Evolutionary conservation across 2,113 vertebrate genomes (phyloP).

Genomic region (Pterocles burchelli): DNA sequence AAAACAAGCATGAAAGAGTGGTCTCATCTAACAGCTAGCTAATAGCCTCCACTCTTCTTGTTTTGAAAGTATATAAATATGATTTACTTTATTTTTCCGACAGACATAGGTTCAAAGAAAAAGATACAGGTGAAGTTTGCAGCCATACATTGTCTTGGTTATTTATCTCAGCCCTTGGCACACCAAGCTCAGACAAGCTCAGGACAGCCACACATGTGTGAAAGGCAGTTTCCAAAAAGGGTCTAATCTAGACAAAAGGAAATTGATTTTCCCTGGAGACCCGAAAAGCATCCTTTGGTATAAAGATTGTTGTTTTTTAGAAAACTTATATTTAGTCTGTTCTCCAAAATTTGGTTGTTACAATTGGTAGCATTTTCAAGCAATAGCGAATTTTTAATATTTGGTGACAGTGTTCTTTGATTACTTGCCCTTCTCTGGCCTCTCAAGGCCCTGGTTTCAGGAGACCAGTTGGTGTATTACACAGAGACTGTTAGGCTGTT

Average conservation of each 20-base stretch:
- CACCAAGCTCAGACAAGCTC: not conserved
- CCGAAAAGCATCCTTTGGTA: not conserved
- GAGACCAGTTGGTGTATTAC: not conserved
- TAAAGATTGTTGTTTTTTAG: not conserved
- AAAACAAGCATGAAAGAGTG: not conserved
- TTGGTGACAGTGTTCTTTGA: not conserved
- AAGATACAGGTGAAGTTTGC: not conserved
- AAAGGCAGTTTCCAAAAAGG: not conserved
- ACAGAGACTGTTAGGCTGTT: not conserved
- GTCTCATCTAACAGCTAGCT: not conserved
- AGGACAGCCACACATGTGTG: not conserved
- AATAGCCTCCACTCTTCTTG: not conserved
- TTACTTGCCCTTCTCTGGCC: not conserved
- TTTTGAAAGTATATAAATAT: not conserved
- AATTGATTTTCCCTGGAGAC: not conserved
- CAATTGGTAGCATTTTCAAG: not conserved
- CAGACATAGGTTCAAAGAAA: not conserved
- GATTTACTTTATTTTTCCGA: not conserved
- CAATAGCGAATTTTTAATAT: not conserved
- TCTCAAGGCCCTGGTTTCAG: not conserved
- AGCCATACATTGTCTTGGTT: not conserved
- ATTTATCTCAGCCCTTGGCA: not conserved
- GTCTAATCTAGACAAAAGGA: not conserved
- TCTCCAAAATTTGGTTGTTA: not conserved
- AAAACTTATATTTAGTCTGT: not conserved